phyloP scores from a whole-genome alignment of 2,797 vertebrate genomes.

The Dermochelys coriacea region DNA sequence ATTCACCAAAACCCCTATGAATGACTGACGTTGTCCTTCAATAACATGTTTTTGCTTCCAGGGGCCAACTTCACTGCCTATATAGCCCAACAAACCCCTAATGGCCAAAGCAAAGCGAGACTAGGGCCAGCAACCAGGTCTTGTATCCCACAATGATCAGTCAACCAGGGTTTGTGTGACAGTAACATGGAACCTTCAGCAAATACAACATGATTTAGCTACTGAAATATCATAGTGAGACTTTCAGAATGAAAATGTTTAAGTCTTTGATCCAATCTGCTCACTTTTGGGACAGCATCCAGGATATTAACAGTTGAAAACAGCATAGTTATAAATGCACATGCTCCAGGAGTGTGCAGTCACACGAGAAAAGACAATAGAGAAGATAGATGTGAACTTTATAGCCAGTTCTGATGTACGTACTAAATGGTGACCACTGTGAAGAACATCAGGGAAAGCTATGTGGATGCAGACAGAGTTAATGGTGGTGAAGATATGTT shows the following conservation, averaged over 20 bases:
- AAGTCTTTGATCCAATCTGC: neutral
- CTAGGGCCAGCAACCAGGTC: neutral
- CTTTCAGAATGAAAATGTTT: neutral
- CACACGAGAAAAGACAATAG: neutral
- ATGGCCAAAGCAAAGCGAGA: neutral
- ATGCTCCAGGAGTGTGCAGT: neutral
- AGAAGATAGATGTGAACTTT: neutral
- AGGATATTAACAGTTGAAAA: neutral
- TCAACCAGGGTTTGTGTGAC: neutral
- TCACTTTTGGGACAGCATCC: neutral
- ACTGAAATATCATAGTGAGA: neutral
- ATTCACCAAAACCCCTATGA: neutral
- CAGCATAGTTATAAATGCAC: neutral
- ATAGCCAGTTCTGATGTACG: neutral
- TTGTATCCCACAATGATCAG: neutral
- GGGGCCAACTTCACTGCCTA: neutral
- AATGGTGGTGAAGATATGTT: neutral
- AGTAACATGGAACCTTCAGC: neutral
- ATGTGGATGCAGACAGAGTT: accelerated
- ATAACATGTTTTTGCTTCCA: neutral
- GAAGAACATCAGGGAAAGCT: neutral
- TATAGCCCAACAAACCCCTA: neutral
- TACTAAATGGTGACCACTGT: neutral
- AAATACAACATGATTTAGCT: neutral
- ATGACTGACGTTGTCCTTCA: neutral